Evolutionary conservation across 2,113 vertebrate species (phyloP), one percentile per base, ranked within the genome.

Genomic region (Rana temporaria): DNA sequence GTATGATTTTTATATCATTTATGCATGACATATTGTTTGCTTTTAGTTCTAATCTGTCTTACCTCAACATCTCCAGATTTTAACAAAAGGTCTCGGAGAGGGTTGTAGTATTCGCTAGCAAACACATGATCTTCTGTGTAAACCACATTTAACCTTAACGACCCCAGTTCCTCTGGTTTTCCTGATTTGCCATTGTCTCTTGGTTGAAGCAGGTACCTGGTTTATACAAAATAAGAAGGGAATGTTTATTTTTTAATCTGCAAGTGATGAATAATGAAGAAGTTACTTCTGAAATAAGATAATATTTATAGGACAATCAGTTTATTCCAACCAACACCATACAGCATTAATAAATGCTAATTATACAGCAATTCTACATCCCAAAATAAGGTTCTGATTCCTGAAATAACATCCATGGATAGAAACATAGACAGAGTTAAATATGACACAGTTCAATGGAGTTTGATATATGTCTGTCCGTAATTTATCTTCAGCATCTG

Each of bases 41-140:
- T 20, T 62, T 62, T 3, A 14, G 3, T 30, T 9, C 0, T 3
- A 17, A 2, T 52, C 52, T 19, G 84, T 85, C 82, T 90, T 86
- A 98, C 97, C 96, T 97, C 93, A 4, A 95, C 92, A 12, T 96
- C 94, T 2, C 96, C 94, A 17, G 97, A 99, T 86, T 93, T 91
- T 83, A 99, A 86, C 82, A 99, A 90, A 78, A 98, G 92, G 6
- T 98, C 97, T 87, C 96, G 90, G 85, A 99, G 96, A 0, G 95
- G 93, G 32, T 92, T 95, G 88, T 99, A 99, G 89, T 95, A 95
- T 70, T 98, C 94, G 0, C 97, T 95, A 60, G 95, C 93, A 89
- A 99, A 99, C 84, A 99, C 98, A 6, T 99, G 97, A 88, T 99
- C 98, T 85, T 99, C 98, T 0, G 98, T 99, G 92, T 99, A 99